Conservation (phyloP, 2,113 vertebrate genomes). For the Atrichornis clamosus region DNA sequence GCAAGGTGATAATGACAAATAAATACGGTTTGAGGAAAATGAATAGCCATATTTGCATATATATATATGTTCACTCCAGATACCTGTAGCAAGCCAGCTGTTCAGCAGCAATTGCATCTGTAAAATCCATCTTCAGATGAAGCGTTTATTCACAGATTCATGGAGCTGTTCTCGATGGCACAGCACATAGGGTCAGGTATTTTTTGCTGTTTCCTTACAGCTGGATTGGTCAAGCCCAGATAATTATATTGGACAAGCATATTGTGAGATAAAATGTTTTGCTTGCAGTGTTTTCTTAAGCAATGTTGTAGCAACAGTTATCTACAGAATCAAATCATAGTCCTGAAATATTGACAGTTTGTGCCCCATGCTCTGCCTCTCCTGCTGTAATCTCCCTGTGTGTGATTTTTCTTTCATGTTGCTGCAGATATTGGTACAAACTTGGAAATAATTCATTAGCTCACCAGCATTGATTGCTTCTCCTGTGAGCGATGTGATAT, state of each 20-base stretch:
- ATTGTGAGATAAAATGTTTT: constrained; percentile 5
- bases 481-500: constrained; percentile 36
- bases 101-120: background rate
- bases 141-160: background rate
- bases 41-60: background rate
- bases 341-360: constrained; percentile 1
- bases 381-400: constrained; percentile 60
- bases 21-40: background rate
- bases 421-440: constrained; percentile 63
- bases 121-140: background rate
- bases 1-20: background rate
- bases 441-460: constrained; percentile 81
- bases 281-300: constrained; percentile 41
- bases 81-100: rapidly evolving
- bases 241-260: constrained; percentile 47
- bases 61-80: rapidly evolving
- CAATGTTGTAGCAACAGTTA: background rate
- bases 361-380: background rate
- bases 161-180: background rate
- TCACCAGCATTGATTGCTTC: constrained; percentile 68
- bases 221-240: background rate
- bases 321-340: constrained; percentile 23
- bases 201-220: background rate
- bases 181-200: background rate
- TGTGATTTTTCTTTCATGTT: constrained; percentile 78